phyloP scores from a whole-genome alignment of 2,113 vertebrate genomes.

The Prochilodus magdalenae region DNA sequence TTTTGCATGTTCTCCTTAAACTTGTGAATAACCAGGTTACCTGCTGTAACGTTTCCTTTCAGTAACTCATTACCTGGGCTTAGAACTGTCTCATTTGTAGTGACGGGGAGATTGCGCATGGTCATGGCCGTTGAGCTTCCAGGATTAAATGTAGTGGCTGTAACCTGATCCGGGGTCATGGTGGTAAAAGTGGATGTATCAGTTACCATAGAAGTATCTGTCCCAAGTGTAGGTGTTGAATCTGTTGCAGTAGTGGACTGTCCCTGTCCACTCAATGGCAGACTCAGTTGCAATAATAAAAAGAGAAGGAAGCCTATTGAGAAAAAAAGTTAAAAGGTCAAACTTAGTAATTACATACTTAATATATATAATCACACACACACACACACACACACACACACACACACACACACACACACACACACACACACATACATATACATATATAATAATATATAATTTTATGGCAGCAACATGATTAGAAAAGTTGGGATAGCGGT shows the following conservation, averaged over 20 bases:
- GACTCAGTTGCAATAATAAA: constrained; percentile 64
- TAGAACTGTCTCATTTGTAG: not conserved
- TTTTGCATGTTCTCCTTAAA: not conserved
- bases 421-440: too few species aligned
- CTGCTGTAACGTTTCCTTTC: not conserved
- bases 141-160: not conserved
- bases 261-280: constrained; percentile 48
- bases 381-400: too few species aligned
- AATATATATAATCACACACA: too few species aligned
- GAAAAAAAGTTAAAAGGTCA: constrained; percentile 12
- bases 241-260: not conserved
- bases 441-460: too few species aligned
- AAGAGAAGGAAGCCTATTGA: constrained; percentile 56
- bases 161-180: not conserved
- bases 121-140: not conserved
- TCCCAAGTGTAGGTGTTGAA: not conserved
- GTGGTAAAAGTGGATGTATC: not conserved
- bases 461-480: too few species aligned
- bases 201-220: not conserved
- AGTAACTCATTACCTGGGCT: not conserved
- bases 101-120: too few species aligned
- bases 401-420: too few species aligned
- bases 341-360: not conserved
- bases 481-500: too few species aligned
- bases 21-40: not conserved